Evolutionary conservation across 2,797 vertebrate species (phyloP).

Genomic region (Kryptopterus vitreolus): DNA sequence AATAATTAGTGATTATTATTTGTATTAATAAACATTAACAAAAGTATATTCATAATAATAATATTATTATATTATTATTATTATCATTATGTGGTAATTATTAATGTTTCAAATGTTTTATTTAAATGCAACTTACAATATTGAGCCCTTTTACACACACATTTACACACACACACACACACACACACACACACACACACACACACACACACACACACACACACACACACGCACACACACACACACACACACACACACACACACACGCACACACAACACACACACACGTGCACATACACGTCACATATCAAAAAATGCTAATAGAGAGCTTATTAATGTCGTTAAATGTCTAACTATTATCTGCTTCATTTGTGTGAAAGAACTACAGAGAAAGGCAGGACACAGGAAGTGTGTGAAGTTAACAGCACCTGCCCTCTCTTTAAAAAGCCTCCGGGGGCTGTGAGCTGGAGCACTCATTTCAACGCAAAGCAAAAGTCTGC

Average conservation of each 20-base stretch:
- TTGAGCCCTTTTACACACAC: not conserved
- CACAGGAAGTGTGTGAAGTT: constrained; percentile 80
- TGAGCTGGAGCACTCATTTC: constrained; percentile 83
- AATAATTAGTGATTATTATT: too few species aligned
- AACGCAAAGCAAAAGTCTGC: constrained; percentile 64
- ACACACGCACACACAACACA: constrained; percentile 29
- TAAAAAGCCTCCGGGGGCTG: constrained; percentile 84
- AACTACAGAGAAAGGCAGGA: not conserved
- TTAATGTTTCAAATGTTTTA: not conserved
- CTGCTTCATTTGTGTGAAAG: constrained; percentile 39
- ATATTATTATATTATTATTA: constrained; percentile 3
- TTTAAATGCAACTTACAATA: not conserved
- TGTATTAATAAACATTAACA: too few species aligned
- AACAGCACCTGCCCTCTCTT: constrained; percentile 75
- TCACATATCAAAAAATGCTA: not conserved
- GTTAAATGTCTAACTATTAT: constrained; percentile 45
- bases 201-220: not conserved
- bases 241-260: constrained; percentile 21
- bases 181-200: not conserved
- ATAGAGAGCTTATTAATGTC: constrained; percentile 9
- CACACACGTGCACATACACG: constrained; percentile 31
- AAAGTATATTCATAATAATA: not conserved
- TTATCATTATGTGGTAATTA: too few species aligned
- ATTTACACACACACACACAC: too few species aligned
- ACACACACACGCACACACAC: constrained; percentile 11